phyloP scores from a whole-genome alignment of 2,888 invertebrate species.

The Drosophila subquinaria region DNA sequence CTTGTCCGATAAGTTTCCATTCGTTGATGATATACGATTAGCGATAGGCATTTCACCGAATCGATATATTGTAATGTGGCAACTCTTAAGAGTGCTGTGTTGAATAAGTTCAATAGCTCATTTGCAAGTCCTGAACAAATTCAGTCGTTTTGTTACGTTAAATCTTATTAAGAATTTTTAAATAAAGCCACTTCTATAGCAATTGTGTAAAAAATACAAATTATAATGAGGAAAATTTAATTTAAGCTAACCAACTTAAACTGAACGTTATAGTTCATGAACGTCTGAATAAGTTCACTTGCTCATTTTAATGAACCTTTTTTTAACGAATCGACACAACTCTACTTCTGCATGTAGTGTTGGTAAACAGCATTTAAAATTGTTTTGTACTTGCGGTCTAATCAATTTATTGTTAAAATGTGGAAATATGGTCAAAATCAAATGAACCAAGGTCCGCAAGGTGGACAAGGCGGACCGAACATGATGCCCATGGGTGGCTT shows the following conservation, averaged over 20 bases:
- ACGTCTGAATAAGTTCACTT: background rate
- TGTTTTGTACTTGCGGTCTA: slow-evolving; percentile 18
- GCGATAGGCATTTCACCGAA: background rate
- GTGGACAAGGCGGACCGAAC: slow-evolving; percentile 61
- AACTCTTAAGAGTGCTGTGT: slow-evolving; percentile 13
- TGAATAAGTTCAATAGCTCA: too few species aligned
- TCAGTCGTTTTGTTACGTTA: too few species aligned
- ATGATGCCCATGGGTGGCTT: slow-evolving; percentile 75
- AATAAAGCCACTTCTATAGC: too few species aligned
- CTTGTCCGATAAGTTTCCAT: slow-evolving; percentile 3
- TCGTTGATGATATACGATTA: background rate
- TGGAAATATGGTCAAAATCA: slow-evolving; percentile 75
- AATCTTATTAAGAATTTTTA: too few species aligned
- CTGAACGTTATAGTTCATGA: background rate
- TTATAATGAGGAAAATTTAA: background rate
- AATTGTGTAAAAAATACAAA: background rate
- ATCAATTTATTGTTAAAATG: slow-evolving; percentile 49
- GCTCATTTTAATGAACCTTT: too few species aligned
- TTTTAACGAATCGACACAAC: too few species aligned
- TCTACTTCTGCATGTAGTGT: slow-evolving; percentile 12
- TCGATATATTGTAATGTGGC: slow-evolving; percentile 22
- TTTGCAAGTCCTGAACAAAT: too few species aligned
- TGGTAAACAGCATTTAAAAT: slow-evolving; percentile 24
- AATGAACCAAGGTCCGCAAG: slow-evolving; percentile 64
- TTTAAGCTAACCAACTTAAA: background rate